Percentiles rank a stretch among this genome's conserved stretches.
Evolutionary conservation across 2,113 vertebrate species (phyloP).

Genomic region (Eonycteris spelaea): DNA sequence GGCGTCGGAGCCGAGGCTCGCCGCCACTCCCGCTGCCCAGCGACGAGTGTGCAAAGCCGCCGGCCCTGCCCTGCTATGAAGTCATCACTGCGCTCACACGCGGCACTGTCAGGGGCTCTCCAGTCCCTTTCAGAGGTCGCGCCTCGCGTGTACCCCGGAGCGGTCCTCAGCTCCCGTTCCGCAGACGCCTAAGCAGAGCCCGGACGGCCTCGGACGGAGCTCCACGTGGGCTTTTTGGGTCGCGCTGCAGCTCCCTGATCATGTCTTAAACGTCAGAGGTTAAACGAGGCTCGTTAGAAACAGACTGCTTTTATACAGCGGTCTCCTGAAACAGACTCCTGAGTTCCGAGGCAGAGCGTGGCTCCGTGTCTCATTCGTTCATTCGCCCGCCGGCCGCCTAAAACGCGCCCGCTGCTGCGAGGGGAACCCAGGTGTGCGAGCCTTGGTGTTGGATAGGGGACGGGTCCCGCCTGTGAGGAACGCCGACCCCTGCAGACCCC

Average conservation of each 20-base stretch:
- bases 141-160: constrained; percentile 1
- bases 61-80: not conserved
- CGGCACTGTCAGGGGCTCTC: constrained; percentile 23
- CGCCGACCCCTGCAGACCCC: not conserved
- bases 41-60: not conserved
- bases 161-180: not conserved
- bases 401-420: not conserved
- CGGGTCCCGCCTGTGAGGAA: not conserved
- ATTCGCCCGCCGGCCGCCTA: not conserved
- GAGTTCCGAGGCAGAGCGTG: not conserved
- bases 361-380: not conserved
- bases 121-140: not conserved
- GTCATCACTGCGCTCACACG: constrained; percentile 36
- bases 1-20: not conserved
- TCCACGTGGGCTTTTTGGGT: not conserved
- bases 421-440: not conserved
- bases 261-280: not conserved
- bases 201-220: not conserved
- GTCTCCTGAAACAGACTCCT: not conserved
- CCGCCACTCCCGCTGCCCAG: not conserved
- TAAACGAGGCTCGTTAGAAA: not conserved
- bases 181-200: not conserved
- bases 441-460: not conserved
- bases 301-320: not conserved
- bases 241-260: not conserved